These are phyloP conservation scores for Epinephelus lanceolatus DNA, from an alignment of 2,113 vertebrate genomes.

Conservation along the genomic window DNA sequence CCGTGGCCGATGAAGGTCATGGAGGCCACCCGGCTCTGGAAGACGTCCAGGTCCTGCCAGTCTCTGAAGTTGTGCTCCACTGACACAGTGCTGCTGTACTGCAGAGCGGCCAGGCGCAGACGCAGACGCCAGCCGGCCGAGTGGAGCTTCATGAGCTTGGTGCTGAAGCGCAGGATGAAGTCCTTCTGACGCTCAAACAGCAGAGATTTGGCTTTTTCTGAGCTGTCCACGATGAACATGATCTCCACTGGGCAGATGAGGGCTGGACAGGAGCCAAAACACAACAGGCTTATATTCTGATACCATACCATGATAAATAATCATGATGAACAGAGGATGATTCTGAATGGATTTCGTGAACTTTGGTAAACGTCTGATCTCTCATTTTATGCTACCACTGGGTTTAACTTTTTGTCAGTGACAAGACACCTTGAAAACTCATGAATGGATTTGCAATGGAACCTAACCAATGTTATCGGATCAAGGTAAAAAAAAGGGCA, in stretches of 20 bases:
- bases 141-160: slow-evolving; percentile 82
- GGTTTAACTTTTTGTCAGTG: neutral
- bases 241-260: slow-evolving; percentile 87
- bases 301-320: neutral
- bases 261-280: slow-evolving; percentile 69
- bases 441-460: neutral
- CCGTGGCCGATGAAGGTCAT: slow-evolving; percentile 90
- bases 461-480: neutral
- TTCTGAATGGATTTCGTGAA: neutral
- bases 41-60: slow-evolving; percentile 88
- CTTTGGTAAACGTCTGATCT: no score
- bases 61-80: slow-evolving; percentile 88
- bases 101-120: slow-evolving; percentile 87
- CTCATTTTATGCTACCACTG: neutral
- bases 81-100: slow-evolving; percentile 90
- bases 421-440: neutral
- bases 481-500: no score
- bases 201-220: slow-evolving; percentile 87
- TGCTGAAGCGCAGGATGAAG: slow-evolving; percentile 85
- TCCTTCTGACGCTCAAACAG: slow-evolving; percentile 88
- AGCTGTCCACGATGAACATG: slow-evolving; percentile 92
- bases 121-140: slow-evolving; percentile 75
- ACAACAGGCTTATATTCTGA: neutral
- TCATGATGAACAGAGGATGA: neutral
- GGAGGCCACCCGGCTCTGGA: slow-evolving; percentile 84